These are phyloP conservation scores for Antrozous pallidus DNA, from an alignment of 2,797 vertebrate species.

Conservation along the genomic window DNA sequence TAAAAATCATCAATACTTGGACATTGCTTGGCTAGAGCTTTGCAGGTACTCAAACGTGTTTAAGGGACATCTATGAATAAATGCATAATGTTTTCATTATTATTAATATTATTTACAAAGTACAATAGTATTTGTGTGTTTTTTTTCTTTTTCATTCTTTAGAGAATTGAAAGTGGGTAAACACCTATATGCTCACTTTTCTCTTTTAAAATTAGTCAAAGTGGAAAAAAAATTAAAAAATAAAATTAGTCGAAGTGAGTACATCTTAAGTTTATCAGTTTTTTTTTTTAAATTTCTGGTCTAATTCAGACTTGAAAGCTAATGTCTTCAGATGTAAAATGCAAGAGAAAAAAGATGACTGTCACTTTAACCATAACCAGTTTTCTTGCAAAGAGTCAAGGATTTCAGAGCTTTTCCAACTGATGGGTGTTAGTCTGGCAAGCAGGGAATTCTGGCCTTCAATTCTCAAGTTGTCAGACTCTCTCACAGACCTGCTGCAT, in stretches of 20 bases:
- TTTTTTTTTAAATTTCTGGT: background rate
- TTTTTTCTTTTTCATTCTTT: background rate
- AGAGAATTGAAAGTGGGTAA: background rate
- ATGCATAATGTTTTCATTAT: background rate
- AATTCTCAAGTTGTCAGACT: conserved; percentile 67
- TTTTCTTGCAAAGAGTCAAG: conserved; percentile 29
- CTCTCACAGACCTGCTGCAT: conserved; percentile 44
- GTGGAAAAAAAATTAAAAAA: too few species aligned
- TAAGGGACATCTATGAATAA: background rate
- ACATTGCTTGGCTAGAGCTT: background rate
- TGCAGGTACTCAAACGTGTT: background rate
- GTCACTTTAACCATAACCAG: conserved; percentile 40
- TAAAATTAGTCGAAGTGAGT: background rate
- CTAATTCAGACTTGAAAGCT: background rate
- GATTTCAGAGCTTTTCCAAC: conserved; percentile 61
- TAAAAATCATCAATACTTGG: background rate
- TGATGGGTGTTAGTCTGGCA: conserved; percentile 63
- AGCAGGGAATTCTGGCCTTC: conserved; percentile 57
- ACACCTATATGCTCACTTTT: background rate
- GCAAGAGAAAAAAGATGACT: background rate
- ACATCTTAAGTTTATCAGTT: background rate
- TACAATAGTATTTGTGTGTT: background rate
- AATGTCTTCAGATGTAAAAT: background rate
- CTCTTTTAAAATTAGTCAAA: background rate
- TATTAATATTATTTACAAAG: conserved; percentile 1